Base-by-base conservation (phyloP, 1,140 invertebrate species). In the Ostrea edulis region DNA sequence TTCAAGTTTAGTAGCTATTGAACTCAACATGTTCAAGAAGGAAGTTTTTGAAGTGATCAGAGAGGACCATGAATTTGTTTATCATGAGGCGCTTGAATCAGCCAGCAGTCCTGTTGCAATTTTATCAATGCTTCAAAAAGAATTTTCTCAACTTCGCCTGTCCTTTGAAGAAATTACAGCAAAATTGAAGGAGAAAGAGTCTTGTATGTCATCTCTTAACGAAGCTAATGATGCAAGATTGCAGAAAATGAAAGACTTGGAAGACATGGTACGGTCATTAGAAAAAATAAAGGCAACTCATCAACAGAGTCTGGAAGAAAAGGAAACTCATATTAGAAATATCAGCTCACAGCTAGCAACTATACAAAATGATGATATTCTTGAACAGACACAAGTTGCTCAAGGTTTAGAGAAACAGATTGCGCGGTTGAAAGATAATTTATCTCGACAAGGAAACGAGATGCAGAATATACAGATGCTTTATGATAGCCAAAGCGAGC, bases 401-500 rank as follows among this genome's bases (percentile, higher is more conserved):
- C 82, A 87, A 29, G 83, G 89, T 29, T 44, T 91, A n/a, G 86
- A 90, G 53, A 88, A 77, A 44, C 88, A 91, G 82, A 87, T 89
- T 62, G 44, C 86, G 11, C 84, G 88, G 14, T 83, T 92, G 17
- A 90, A 89, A 54, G 89, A 91, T 53, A 91, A 91, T 44, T 25
- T 90, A 25, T 87, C 86, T 29, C 84, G 84, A 20, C 89, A 89
- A 86, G 89, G 89, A 12, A 87, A n/a, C 3, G 89, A 89, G 52
- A 87, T 91, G 52, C 87, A 88, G 35, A 89, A 90, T 51, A 54
- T 91, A 25, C 90, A 92, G 71, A 83, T 88, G 68, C 86, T 91
- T 22, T 85, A 89, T 77, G 77, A 90, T 11, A 87, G 87, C 53
- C 82, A 89, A 53, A 89, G 89, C 85, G 89, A 90, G 62, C 88